Evolutionary conservation across 1,140 invertebrate species (phyloP), one percentile per base, ranked within the genome.

Genomic region (Diorhabda elongata): DNA sequence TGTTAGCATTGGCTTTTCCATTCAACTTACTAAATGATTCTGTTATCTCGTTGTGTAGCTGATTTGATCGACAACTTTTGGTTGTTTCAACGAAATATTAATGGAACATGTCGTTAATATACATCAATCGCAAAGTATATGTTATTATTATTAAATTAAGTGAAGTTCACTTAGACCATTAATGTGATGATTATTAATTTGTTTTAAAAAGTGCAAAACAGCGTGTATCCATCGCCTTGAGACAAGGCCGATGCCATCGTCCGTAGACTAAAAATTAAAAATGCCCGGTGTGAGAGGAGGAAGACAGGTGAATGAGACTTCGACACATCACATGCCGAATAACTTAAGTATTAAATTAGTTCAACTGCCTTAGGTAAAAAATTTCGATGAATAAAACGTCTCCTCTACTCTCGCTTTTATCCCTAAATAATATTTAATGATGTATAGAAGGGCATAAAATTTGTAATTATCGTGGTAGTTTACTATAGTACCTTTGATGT

Each of bases 331-430:
- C 66, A 72, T 70, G 71, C 59, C 68, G 74, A 75, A 71, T 73
- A 73, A 69, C 59, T 74, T 75, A 70, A 71, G 71, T 71, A 71
- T 71, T 73, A 73, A 72, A 70, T 72, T 69, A 52, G 6, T 52
- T 52, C n/a, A 72, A 69, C 41, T 45, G 47, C 58, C 67, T 69
- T 66, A 61, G 42, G 63, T 58, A 45, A 58, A n/a, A 62, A 59
- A 68, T 44, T 64, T 58, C 58, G 61, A 71, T 64, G 68, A 66
- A 63, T 59, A 70, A 70, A 63, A 70, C 58, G 58, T 41, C 26
- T 26, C 26, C 26, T 26, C 26, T 26, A 26, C 26, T 26, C 26
- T 26, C 26, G 26, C 26, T 26, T 26, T 26, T 26, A 26, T 26
- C 26, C 26, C 26, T 26, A 26, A 26, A 26, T 26, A 26, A 26